A percentile compares a stretch with the other conserved stretches of the same genome.
phyloP scores from a whole-genome alignment of 1,140 invertebrate genomes.

The Ganaspis sp. region DNA sequence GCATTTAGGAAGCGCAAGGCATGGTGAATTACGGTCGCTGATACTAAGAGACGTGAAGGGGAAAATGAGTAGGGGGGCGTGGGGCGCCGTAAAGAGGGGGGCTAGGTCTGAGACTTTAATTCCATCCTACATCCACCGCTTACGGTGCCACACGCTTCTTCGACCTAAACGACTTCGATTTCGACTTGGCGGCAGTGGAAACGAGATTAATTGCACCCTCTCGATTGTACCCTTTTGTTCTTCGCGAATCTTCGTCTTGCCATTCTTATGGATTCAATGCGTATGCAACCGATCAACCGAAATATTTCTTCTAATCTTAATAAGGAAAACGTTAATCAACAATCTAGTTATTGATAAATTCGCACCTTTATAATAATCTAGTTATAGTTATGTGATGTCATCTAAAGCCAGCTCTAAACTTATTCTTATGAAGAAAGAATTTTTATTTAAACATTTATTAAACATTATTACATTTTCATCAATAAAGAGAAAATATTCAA shows the following conservation, averaged over 20 bases:
- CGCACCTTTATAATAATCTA: too few species aligned
- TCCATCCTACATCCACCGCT: conserved; percentile 60
- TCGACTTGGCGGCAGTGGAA: conserved; percentile 55
- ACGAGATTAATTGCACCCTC: conserved; percentile 63
- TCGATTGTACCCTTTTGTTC: conserved; percentile 49
- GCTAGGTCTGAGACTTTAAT: conserved; percentile 67
- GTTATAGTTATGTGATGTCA: too few species aligned
- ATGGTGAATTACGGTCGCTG: conserved; percentile 71
- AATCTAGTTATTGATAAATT: too few species aligned
- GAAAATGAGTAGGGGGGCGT: conserved; percentile 50
- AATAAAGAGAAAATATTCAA: too few species aligned
- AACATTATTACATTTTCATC: too few species aligned
- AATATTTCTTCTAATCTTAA: too few species aligned
- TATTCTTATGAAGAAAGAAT: too few species aligned
- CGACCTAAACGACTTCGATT: conserved; percentile 66
- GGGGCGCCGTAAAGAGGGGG: conserved; percentile 42
- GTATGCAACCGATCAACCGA: background rate
- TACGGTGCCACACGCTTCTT: conserved; percentile 46
- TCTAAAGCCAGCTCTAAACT: too few species aligned
- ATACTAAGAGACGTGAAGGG: conserved; percentile 60
- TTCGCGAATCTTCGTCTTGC: conserved; percentile 27
- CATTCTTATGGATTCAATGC: background rate
- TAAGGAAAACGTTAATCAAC: too few species aligned
- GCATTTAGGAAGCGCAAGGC: conserved; percentile 69
- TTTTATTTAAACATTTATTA: too few species aligned